Evolutionary conservation across 2,797 vertebrate genomes (phyloP).

Genomic region (Adrianichthys oophorus): DNA sequence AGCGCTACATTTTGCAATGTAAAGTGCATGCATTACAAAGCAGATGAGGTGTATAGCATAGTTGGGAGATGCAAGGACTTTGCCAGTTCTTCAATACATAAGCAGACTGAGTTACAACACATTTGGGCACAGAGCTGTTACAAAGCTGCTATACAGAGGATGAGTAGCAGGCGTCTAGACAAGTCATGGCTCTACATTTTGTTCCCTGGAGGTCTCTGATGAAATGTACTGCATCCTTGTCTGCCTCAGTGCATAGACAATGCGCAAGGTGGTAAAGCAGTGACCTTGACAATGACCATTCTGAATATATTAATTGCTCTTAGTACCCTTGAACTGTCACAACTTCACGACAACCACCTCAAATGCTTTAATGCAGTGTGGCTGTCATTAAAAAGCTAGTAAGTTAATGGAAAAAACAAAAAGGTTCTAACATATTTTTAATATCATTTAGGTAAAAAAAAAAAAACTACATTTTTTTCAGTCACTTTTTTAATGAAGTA

Average conservation of each 20-base stretch:
- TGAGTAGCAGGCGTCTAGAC: conserved; percentile 72
- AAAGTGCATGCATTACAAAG: conserved; percentile 76
- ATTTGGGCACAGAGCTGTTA: conserved; percentile 59
- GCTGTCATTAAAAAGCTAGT: conserved; percentile 39
- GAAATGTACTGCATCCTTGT: conserved; percentile 76
- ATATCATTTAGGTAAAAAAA: conserved; percentile 6
- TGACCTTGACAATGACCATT: conserved; percentile 77
- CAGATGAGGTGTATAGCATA: conserved; percentile 68
- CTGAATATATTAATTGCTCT: conserved; percentile 78
- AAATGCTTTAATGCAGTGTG: conserved; percentile 69
- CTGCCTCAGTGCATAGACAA: conserved; percentile 66
- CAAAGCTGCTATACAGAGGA: conserved; percentile 58
- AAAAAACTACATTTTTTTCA: too few relatives aligned
- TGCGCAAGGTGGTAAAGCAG: conserved; percentile 70
- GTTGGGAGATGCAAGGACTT: conserved; percentile 38
- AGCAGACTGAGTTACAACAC: conserved; percentile 61
- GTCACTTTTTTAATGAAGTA: too few relatives aligned
- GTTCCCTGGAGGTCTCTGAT: conserved; percentile 70
- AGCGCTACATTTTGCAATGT: conserved; percentile 85
- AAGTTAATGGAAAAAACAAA: conserved; percentile 7
- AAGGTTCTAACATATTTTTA: neutral
- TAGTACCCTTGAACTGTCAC: conserved; percentile 80
- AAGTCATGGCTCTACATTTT: conserved; percentile 76
- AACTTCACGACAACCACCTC: conserved; percentile 77
- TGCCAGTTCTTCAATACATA: conserved; percentile 59